phyloP scores from a whole-genome alignment of 2,888 invertebrate genomes.

The Campoplex nolae region DNA sequence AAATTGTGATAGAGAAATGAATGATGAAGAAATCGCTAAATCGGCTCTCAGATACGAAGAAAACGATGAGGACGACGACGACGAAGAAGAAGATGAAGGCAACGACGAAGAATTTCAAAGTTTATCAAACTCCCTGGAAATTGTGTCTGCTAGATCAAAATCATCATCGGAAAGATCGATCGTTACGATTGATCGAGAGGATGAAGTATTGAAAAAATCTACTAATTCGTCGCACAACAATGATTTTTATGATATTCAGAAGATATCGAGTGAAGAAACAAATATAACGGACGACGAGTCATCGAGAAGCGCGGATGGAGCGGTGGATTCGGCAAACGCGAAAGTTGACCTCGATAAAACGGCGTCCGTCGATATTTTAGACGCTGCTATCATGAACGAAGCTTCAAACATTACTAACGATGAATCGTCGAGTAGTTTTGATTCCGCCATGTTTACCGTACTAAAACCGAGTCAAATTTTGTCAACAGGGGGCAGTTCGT shows the following conservation, averaged over 20 bases:
- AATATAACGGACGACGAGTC: slow-evolving; percentile 80
- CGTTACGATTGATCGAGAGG: background rate
- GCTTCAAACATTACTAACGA: slow-evolving; percentile 76
- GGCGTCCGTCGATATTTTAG: slow-evolving; percentile 6
- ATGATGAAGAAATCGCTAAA: slow-evolving; percentile 23
- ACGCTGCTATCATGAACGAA: slow-evolving; percentile 35
- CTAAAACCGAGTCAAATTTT: slow-evolving; percentile 27
- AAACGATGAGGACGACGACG: slow-evolving; percentile 66
- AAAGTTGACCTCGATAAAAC: slow-evolving; percentile 20
- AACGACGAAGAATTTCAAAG: slow-evolving; percentile 67
- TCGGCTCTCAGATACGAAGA: slow-evolving; percentile 63
- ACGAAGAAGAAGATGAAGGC: slow-evolving; percentile 56
- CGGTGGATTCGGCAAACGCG: slow-evolving; percentile 15
- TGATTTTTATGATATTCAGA: slow-evolving; percentile 45
- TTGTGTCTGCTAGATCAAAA: slow-evolving; percentile 13
- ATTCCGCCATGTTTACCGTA: slow-evolving; percentile 51
- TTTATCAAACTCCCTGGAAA: slow-evolving; percentile 61
- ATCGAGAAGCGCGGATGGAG: slow-evolving; percentile 67
- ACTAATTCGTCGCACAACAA: slow-evolving; percentile 52
- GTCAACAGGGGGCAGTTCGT: background rate
- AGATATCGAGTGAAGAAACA: slow-evolving; percentile 60
- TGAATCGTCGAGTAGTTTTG: slow-evolving; percentile 70
- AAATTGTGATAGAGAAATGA: slow-evolving; percentile 23
- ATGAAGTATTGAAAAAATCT: slow-evolving; percentile 40
- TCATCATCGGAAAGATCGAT: slow-evolving; percentile 5